A percentile compares a stretch with the other conserved stretches of the same genome.
These are phyloP conservation scores for Zingel zingel DNA, from an alignment of 2,113 vertebrate species.

Conservation along the genomic window DNA sequence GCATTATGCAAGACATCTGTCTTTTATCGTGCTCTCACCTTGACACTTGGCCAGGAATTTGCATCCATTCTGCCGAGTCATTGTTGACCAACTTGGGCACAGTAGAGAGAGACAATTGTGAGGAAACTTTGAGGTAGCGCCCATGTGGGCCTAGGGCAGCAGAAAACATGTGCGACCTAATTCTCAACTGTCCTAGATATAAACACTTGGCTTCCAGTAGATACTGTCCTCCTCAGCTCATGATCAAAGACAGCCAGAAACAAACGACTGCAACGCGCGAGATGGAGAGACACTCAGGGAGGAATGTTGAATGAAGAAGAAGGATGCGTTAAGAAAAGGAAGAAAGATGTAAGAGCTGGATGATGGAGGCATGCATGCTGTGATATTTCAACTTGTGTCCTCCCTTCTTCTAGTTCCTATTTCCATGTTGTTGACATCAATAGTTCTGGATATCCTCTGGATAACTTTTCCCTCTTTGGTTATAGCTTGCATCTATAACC, in stretches of 20 bases:
- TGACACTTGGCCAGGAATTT: slow-evolving; percentile 54
- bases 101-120: slow-evolving; percentile 15
- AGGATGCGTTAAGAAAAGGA: slow-evolving; percentile 10
- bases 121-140: slow-evolving; percentile 58
- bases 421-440: slow-evolving; percentile 2
- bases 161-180: slow-evolving; percentile 73
- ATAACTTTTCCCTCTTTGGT: background rate
- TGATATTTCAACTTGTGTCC: slow-evolving; percentile 4
- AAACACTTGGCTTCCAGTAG: slow-evolving; percentile 75
- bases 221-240: slow-evolving; percentile 70
- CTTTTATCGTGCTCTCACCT: slow-evolving; percentile 50
- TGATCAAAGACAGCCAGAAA: slow-evolving; percentile 70
- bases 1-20: slow-evolving; percentile 47
- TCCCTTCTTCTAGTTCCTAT: slow-evolving; percentile 9
- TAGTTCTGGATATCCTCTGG: background rate
- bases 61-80: slow-evolving; percentile 59
- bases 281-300: slow-evolving; percentile 49
- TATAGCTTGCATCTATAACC: background rate
- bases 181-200: slow-evolving; percentile 76
- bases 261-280: slow-evolving; percentile 52
- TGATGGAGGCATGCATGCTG: slow-evolving; percentile 11
- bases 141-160: slow-evolving; percentile 53
- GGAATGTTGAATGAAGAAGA: slow-evolving; percentile 25
- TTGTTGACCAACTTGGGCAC: slow-evolving; percentile 53
- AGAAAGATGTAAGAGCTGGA: slow-evolving; percentile 6